Evolutionary conservation across 2,113 vertebrate species (phyloP), one percentile per base, ranked within the genome.

Genomic region (Poecilia latipinna): DNA sequence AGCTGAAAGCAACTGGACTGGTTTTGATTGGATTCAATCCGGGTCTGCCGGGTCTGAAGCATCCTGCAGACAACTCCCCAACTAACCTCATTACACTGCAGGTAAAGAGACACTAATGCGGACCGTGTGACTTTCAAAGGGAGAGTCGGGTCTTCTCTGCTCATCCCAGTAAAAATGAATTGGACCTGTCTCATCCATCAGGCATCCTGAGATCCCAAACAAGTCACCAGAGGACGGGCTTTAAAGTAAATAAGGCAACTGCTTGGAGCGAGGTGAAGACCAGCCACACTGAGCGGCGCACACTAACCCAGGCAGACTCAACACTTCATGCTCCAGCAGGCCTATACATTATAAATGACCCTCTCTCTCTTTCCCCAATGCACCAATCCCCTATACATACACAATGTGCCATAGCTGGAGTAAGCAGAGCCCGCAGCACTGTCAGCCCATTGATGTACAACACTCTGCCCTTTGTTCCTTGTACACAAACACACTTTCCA

Each of bases 401-500:
- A 87, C 79, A 77, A 72, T n/a, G 68, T 72, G 67, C 85, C 86
- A 84, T 83, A 82, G 86, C 84, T 88, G 85, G 68, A 92, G 89
- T 91, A 92, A 92, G 88, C 89, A 90, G 89, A 85, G 88, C 90
- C 88, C 75, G 84, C 91, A 91, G 90, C 91, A 83, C 88, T 90
- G 89, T 92, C 89, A 91, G 85, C 77, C 89, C 86, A 88, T 88
- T 93, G 92, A 93, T 93, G 93, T 93, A 92, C 90, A 93, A 93
- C 94, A 94, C 89, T 89, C 92, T 90, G 90, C 85, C 91, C 90
- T 92, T 90, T 93, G 91, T 93, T 94, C 90, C 82, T 83, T 82
- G 91, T 88, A 92, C 92, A 93, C 91, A 93, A 95, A 94, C 94
- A 93, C 90, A 92, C 87, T 93, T 94, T 92, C 88, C 86, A 90